Evolutionary conservation across 1,140 invertebrate species (phyloP).

Genomic region (Philotrypesis tridentata): DNA sequence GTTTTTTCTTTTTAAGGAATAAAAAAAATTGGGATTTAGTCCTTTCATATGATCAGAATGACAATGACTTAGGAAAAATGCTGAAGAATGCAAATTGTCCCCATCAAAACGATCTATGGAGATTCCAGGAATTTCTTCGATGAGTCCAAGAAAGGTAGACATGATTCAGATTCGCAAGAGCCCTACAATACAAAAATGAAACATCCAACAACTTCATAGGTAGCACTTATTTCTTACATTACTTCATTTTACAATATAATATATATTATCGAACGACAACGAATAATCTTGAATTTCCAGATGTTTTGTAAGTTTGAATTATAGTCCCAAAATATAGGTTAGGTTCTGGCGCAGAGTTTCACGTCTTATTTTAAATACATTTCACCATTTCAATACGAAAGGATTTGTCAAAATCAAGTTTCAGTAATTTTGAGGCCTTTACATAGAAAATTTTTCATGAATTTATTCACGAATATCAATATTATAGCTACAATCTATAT

Average conservation of each 20-base stretch:
- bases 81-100: conserved; percentile 71
- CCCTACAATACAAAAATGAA: conserved; percentile 63
- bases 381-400: background rate
- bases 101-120: conserved; percentile 78
- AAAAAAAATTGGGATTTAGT: conserved; percentile 65
- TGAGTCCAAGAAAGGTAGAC: conserved; percentile 78
- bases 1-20: conserved; percentile 50
- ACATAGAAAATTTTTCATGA: background rate
- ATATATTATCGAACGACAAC: background rate
- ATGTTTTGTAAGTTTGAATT: background rate
- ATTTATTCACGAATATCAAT: background rate
- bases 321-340: background rate
- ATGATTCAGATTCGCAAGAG: conserved; percentile 60
- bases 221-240: background rate
- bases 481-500: conserved; percentile 16
- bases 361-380: background rate
- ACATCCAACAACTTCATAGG: conserved; percentile 45
- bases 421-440: background rate
- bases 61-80: conserved; percentile 81
- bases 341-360: background rate
- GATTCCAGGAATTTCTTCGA: conserved; percentile 78
- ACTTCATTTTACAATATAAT: background rate
- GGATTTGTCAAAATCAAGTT: background rate
- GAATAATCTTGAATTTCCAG: background rate
- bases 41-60: conserved; percentile 82